Evolutionary conservation across 2,113 vertebrate species (phyloP).

Genomic region (Alethe diademata): DNA sequence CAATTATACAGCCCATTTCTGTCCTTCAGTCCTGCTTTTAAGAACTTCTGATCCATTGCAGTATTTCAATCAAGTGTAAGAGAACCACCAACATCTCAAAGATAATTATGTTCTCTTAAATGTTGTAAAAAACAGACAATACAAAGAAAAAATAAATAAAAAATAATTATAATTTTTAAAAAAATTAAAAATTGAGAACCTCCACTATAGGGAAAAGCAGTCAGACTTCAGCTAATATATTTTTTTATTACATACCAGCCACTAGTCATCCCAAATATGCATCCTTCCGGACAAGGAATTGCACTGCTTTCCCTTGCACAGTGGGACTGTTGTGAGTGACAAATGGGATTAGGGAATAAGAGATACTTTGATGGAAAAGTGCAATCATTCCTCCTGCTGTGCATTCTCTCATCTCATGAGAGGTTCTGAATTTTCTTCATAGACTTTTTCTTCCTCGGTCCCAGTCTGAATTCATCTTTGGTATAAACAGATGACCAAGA

Average conservation of each 20-base stretch:
- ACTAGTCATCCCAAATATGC: neutral
- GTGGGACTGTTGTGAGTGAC: neutral
- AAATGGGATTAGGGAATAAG: neutral
- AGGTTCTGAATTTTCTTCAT: neutral
- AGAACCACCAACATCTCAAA: neutral
- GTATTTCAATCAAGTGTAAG: neutral
- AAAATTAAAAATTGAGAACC: neutral
- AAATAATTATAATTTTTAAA: neutral
- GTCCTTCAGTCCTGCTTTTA: neutral
- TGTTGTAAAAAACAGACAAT: neutral
- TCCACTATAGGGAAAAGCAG: neutral
- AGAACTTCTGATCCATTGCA: neutral
- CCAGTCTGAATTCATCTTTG: neutral
- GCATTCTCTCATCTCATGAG: neutral
- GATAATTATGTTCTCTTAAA: neutral
- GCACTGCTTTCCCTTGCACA: neutral
- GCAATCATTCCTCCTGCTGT: neutral
- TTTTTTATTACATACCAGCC: neutral
- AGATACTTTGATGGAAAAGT: neutral
- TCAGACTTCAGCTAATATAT: neutral
- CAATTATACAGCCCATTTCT: neutral
- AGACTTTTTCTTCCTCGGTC: neutral
- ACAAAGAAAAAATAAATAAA: neutral
- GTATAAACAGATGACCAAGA: neutral
- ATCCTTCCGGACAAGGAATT: neutral